Percentiles rank a stretch among this genome's conserved stretches.
phyloP scores from a whole-genome alignment of 1,140 invertebrate species.

The Drosophila lacteicornis region DNA sequence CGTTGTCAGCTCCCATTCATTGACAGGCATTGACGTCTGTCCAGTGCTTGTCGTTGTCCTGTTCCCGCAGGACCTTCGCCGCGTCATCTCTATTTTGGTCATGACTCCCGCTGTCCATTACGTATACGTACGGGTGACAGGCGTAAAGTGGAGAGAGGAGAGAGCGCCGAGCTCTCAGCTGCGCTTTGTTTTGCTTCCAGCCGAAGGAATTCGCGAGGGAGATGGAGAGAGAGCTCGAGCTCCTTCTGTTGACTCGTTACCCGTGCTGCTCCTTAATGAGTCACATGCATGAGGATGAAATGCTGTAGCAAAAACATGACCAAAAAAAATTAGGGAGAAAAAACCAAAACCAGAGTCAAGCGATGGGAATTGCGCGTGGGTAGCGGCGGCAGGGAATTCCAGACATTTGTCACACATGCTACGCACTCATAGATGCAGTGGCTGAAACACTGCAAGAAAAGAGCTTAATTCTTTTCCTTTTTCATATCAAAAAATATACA shows the following conservation, averaged over 20 bases:
- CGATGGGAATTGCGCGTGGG: slow-evolving; percentile 32
- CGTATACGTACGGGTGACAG: slow-evolving; percentile 54
- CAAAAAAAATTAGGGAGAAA: neutral
- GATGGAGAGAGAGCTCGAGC: neutral
- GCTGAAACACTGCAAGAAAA: slow-evolving; percentile 9
- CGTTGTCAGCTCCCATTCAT: slow-evolving; percentile 4
- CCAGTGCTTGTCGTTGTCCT: neutral
- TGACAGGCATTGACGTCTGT: slow-evolving; percentile 4
- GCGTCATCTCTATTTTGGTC: slow-evolving; percentile 65
- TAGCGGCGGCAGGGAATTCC: slow-evolving; percentile 35
- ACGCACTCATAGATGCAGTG: slow-evolving; percentile 48
- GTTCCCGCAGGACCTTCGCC: slow-evolving; percentile 1
- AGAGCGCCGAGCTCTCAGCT: neutral
- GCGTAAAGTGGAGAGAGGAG: neutral
- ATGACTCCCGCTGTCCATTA: slow-evolving; percentile 59
- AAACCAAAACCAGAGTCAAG: slow-evolving; percentile 33
- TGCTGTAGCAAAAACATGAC: slow-evolving; percentile 13
- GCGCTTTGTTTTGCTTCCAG: slow-evolving; percentile 35
- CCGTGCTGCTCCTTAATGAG: slow-evolving; percentile 50
- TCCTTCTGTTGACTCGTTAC: slow-evolving; percentile 40
- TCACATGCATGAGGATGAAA: slow-evolving; percentile 32
- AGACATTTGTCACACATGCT: slow-evolving; percentile 80
- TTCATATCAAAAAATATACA: neutral
- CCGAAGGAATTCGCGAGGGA: slow-evolving; percentile 5
- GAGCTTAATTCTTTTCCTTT: too few species aligned